Evolutionary conservation across 2,888 invertebrate species (phyloP), one percentile per base, ranked within the genome.

Genomic region (Magallana nippona): DNA sequence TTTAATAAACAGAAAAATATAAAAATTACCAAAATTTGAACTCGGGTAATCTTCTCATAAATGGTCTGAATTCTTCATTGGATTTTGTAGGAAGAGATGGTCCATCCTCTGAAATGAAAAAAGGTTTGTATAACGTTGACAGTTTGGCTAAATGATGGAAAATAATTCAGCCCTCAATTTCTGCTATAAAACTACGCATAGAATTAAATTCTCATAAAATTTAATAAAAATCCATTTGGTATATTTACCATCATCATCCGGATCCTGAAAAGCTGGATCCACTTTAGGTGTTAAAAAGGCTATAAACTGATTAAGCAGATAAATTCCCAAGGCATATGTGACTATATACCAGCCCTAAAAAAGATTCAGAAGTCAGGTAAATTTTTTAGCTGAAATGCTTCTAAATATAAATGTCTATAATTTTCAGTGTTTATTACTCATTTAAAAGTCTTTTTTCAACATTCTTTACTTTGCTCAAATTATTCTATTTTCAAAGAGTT

Each of bases 231-330:
- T 63, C 1, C 17, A 19, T 63, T 63, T 58, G 17, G 5, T 11
- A 11, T 58, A 57, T 86, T 86, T 84, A 89, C 89, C 89, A 86
- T 89, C 90, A 87, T 87, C 88, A 95, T 97, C 97, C 94, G 97
- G 97, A 95, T 98, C 98, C 78, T 94, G 90, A 95, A 98, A 96
- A 71, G 98, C 98, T 89, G 99, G 99, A 96, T 99, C 99, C 94
- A 99, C 98, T 96, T 99, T 99, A 93, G 99, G 99, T 93, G 99
- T 98, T 90, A 99, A 96, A 96, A 99, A 99, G 95, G 99, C 98
- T 95, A 99, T 98, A 95, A 99, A 99, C 94, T 99, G 96, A 95
- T 99, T 99, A 94, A 99, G 96, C 95, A 99, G 98, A 95, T 99
- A 99, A 94, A 99, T 99, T 91, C 99, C 99, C 94, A 99, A 95